These are phyloP conservation scores for Eurytoma adleriae DNA, from an alignment of 2,888 invertebrate genomes.

Conservation along the genomic window DNA sequence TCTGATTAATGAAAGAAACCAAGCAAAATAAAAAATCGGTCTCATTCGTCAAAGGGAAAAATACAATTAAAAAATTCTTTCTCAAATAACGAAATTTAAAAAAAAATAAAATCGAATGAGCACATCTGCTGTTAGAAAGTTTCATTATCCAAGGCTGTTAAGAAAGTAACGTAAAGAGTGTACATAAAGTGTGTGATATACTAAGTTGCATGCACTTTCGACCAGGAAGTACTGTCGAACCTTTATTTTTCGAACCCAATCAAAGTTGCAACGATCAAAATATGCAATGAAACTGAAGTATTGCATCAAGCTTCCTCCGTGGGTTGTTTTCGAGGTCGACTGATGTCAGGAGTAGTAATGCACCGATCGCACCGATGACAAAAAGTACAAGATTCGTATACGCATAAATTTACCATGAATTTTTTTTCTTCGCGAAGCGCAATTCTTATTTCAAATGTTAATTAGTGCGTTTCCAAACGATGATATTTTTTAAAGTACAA, in stretches of 20 bases:
- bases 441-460: conserved; percentile 5
- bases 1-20: no score
- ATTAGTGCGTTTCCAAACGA: conserved; percentile 14
- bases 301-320: conserved; percentile 61
- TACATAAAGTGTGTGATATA: not conserved
- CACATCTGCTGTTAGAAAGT: conserved; percentile 19
- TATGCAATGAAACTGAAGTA: conserved; percentile 59
- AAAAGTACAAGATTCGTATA: conserved; percentile 35
- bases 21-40: no score
- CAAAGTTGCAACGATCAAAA: conserved; percentile 6
- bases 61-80: no score
- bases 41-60: no score
- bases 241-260: conserved; percentile 27
- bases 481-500: not conserved
- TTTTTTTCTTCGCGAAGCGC: conserved; percentile 7
- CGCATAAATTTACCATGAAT: conserved; percentile 13
- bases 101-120: no score
- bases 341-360: conserved; percentile 1
- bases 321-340: conserved; percentile 33
- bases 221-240: conserved; percentile 9
- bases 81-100: no score
- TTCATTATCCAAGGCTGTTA: not conserved
- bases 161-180: conserved; percentile 4
- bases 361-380: not conserved
- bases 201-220: conserved; percentile 18